Evolutionary conservation across 2,888 invertebrate genomes (phyloP).

Genomic region (Nemurella pictetii): DNA sequence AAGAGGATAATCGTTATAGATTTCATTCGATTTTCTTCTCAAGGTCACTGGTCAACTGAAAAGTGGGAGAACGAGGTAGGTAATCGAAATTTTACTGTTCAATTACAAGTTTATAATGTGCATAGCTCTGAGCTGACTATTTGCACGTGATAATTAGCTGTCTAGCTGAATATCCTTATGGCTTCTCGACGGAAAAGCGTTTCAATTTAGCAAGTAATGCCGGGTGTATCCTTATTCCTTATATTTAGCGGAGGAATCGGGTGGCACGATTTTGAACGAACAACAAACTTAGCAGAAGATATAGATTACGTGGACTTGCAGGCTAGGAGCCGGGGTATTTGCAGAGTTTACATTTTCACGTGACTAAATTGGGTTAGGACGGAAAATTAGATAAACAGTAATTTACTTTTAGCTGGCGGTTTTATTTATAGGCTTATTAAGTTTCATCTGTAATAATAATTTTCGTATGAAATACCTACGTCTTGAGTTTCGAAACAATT

Average conservation of each 20-base stretch:
- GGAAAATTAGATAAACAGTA: slow-evolving; percentile 25
- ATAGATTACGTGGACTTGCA: not conserved
- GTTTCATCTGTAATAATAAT: slow-evolving; percentile 3
- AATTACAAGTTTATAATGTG: too few species aligned
- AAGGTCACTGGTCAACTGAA: too few species aligned
- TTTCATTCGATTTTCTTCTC: too few species aligned
- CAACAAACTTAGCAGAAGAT: not conserved
- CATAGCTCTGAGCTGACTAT: too few species aligned
- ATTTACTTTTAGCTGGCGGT: not conserved
- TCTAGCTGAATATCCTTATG: too few species aligned
- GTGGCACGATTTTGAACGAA: not conserved
- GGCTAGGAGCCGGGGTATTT: not conserved
- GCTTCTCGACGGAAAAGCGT: too few species aligned
- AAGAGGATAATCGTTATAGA: too few species aligned
- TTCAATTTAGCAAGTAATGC: too few species aligned
- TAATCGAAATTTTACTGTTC: too few species aligned
- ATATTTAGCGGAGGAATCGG: not conserved
- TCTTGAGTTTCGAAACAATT: slow-evolving; percentile 6
- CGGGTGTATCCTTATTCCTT: too few species aligned
- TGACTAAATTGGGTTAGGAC: slow-evolving; percentile 1
- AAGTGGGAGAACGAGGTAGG: too few species aligned
- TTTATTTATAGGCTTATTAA: slow-evolving; percentile 6
- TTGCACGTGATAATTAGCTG: too few species aligned
- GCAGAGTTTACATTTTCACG: not conserved
- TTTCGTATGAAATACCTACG: not conserved